Percentiles rank a stretch among this genome's conserved stretches.
Conservation (phyloP, 1,140 invertebrate species). For the Bombus haemorrhoidalis region DNA sequence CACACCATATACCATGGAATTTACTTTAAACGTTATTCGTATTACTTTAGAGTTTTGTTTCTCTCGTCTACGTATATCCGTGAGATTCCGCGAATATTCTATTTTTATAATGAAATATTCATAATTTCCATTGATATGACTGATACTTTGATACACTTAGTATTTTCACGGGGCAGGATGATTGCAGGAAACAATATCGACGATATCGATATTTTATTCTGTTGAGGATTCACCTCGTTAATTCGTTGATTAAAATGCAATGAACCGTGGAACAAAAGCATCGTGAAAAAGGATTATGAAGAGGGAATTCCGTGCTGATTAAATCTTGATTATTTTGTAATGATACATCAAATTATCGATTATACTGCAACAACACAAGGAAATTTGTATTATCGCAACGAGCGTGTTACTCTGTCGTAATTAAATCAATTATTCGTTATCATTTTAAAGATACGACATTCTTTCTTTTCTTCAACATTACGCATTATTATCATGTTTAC, state of each 20-base stretch:
- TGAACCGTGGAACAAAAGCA: not conserved
- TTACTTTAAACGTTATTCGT: too few relatives aligned
- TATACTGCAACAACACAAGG: too few relatives aligned
- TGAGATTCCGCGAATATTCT: not conserved
- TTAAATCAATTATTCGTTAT: not conserved
- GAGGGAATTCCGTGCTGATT: not conserved
- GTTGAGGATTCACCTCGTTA: not conserved
- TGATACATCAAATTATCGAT: not conserved
- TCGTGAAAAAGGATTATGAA: conserved; percentile 4
- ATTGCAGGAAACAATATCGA: not conserved
- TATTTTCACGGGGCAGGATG: not conserved
- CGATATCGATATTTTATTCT: not conserved
- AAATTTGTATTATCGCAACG: not conserved
- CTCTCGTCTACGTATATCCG: too few relatives aligned
- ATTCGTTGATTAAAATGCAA: conserved; percentile 24
- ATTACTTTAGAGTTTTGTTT: too few relatives aligned
- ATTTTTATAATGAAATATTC: not conserved
- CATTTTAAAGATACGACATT: not conserved
- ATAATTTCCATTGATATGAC: not conserved
- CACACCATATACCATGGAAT: too few relatives aligned
- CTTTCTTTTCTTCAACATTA: too few relatives aligned
- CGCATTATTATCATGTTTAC: too few relatives aligned
- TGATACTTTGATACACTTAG: not conserved
- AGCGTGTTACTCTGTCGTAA: not conserved
- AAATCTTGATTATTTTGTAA: conserved; percentile 16